These are phyloP conservation scores for Seriola dumerili DNA, from an alignment of 2,113 vertebrate species.

Conservation along the genomic window DNA sequence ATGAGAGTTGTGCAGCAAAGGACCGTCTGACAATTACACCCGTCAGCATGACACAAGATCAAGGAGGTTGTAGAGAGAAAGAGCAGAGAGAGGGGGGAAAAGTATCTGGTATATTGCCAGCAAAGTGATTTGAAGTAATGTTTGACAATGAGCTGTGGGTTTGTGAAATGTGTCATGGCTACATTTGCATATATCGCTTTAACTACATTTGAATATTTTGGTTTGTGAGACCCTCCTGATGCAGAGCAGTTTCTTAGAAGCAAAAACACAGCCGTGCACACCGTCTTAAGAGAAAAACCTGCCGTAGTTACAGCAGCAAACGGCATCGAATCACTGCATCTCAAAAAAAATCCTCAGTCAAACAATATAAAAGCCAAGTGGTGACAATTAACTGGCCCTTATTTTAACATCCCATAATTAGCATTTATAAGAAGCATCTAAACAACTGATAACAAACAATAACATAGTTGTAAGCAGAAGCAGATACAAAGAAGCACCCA, in stretches of 20 bases:
- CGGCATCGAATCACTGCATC: neutral
- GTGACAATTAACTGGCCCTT: neutral
- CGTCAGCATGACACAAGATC: constrained; percentile 74
- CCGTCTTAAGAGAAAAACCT: neutral
- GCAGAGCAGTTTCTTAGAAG: constrained; percentile 23
- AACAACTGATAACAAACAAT: neutral
- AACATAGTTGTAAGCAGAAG: neutral
- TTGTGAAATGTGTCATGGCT: constrained; percentile 57
- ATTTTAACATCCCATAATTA: neutral
- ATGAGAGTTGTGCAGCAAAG: constrained; percentile 63
- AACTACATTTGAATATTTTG: constrained; percentile 63
- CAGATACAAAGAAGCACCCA: neutral
- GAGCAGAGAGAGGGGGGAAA: constrained; percentile 22
- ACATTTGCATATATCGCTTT: constrained; percentile 64
- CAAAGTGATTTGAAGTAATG: constrained; percentile 69
- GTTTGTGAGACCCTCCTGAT: constrained; percentile 19
- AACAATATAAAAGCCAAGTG: neutral
- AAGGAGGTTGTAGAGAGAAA: constrained; percentile 67
- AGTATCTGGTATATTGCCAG: constrained; percentile 52
- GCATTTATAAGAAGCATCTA: neutral
- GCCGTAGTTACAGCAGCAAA: neutral
- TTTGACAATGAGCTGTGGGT: constrained; percentile 71
- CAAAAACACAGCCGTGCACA: neutral
- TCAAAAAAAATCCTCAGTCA: constrained; percentile 2
- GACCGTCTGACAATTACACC: constrained; percentile 75